Conservation (phyloP, 2,888 invertebrate species). For the Dryococelus australis region DNA sequence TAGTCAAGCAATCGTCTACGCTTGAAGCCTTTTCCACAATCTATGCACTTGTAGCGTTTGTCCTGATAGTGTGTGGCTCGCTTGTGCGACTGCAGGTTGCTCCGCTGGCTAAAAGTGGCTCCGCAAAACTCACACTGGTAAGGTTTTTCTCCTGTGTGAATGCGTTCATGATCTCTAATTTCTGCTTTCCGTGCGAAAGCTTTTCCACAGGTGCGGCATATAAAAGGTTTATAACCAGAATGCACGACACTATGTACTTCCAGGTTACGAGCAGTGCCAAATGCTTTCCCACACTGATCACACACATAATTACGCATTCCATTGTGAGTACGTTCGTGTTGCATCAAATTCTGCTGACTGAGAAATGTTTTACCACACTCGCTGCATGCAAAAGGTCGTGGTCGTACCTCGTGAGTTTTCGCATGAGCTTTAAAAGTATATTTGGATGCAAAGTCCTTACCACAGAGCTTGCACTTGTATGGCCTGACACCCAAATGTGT, state of each 20-base stretch:
- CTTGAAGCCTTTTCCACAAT: constrained; percentile 79
- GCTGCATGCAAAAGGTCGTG: constrained; percentile 72
- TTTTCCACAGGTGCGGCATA: constrained; percentile 75
- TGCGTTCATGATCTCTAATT: constrained; percentile 80
- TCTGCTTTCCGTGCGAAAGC: constrained; percentile 79
- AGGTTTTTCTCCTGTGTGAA: constrained; percentile 69
- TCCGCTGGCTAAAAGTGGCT: constrained; percentile 80
- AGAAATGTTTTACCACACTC: constrained; percentile 77
- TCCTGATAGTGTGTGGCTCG: constrained; percentile 56
- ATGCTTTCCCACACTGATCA: constrained; percentile 73
- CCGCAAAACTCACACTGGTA: constrained; percentile 77
- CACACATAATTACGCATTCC: constrained; percentile 75
- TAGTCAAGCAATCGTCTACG: constrained; percentile 76
- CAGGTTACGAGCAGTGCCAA: constrained; percentile 77
- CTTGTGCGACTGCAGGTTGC: constrained; percentile 77
- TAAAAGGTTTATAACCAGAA: constrained; percentile 75
- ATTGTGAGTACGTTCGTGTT: constrained; percentile 77
- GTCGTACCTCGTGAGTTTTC: constrained; percentile 74
- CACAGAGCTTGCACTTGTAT: constrained; percentile 70
- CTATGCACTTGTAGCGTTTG: constrained; percentile 73
- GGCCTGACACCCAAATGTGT: constrained; percentile 74
- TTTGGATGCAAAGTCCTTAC: constrained; percentile 79
- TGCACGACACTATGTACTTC: constrained; percentile 83
- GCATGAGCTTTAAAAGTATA: constrained; percentile 79
- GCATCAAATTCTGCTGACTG: constrained; percentile 76